Evolutionary conservation across 2,113 vertebrate species (phyloP).

Genomic region (Centropus bengalensis): DNA sequence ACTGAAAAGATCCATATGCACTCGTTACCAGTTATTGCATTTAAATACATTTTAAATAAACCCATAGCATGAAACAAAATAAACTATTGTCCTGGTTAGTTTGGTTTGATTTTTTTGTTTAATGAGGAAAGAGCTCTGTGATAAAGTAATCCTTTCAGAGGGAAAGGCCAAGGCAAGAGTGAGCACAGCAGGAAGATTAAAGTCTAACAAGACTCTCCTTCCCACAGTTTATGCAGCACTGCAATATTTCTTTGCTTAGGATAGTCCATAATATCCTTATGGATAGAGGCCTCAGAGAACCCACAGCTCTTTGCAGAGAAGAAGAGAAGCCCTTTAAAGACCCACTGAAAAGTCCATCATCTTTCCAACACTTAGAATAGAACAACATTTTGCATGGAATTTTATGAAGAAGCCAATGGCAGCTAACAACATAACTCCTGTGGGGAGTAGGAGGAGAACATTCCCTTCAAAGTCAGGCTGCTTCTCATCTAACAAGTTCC

Average conservation of each 20-base stretch:
- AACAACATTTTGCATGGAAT: not conserved
- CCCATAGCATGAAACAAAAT: slow-evolving; percentile 55
- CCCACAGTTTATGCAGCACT: slow-evolving; percentile 24
- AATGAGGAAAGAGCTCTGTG: slow-evolving; percentile 42
- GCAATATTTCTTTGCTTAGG: not conserved
- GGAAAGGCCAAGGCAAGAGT: not conserved
- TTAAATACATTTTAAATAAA: slow-evolving; percentile 72
- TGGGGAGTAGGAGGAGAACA: not conserved
- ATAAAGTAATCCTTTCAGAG: slow-evolving; percentile 52
- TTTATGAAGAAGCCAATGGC: not conserved
- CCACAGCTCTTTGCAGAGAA: not conserved
- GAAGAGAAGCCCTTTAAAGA: not conserved
- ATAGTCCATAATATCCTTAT: not conserved
- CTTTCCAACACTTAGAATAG: not conserved
- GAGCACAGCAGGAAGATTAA: slow-evolving; percentile 40
- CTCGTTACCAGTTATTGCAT: slow-evolving; percentile 61
- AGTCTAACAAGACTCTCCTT: not conserved
- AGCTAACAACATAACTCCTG: not conserved
- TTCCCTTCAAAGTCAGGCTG: not conserved
- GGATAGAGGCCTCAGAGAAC: not conserved
- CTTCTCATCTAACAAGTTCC: not conserved
- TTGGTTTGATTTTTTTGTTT: slow-evolving; percentile 62
- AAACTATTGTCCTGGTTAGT: slow-evolving; percentile 60
- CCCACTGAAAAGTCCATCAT: not conserved
- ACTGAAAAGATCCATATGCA: slow-evolving; percentile 70